Conservation (phyloP, 2,113 vertebrate species). For the Marcusenius ussheri region DNA sequence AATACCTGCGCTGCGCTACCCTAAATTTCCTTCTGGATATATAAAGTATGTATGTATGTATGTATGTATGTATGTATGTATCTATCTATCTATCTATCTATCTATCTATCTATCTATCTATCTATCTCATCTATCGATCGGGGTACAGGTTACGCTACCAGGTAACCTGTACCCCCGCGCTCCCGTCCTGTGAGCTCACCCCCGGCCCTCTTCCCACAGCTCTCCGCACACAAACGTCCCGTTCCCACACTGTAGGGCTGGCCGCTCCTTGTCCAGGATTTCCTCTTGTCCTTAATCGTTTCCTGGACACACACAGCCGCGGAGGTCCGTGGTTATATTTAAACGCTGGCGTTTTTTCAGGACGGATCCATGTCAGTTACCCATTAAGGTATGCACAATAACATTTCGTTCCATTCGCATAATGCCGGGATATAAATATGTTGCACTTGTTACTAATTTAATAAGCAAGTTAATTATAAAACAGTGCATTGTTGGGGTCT, state of each 20-base stretch:
- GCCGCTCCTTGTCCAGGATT: conserved; percentile 63
- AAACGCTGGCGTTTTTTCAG: neutral
- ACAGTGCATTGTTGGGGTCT: neutral
- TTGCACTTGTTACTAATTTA: neutral
- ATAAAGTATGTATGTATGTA: no score
- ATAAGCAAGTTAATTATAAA: neutral
- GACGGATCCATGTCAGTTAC: neutral
- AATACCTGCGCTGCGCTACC: neutral
- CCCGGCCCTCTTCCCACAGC: conserved; percentile 12
- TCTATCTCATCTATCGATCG: no score
- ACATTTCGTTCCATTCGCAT: neutral
- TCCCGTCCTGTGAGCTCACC: conserved; percentile 43
- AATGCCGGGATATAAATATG: neutral
- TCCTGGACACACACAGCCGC: conserved; percentile 63
- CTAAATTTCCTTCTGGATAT: no score
- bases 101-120: no score
- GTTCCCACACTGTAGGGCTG: conserved; percentile 12
- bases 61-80: no score
- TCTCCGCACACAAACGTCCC: neutral
- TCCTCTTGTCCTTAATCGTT: conserved; percentile 71
- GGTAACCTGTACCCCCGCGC: neutral
- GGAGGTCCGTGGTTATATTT: conserved; percentile 37
- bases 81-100: no score
- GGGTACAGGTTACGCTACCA: no score
- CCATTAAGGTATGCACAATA: neutral